Base-by-base conservation (phyloP, 1,140 invertebrate genomes). In the Choristoneura fumiferana region DNA sequence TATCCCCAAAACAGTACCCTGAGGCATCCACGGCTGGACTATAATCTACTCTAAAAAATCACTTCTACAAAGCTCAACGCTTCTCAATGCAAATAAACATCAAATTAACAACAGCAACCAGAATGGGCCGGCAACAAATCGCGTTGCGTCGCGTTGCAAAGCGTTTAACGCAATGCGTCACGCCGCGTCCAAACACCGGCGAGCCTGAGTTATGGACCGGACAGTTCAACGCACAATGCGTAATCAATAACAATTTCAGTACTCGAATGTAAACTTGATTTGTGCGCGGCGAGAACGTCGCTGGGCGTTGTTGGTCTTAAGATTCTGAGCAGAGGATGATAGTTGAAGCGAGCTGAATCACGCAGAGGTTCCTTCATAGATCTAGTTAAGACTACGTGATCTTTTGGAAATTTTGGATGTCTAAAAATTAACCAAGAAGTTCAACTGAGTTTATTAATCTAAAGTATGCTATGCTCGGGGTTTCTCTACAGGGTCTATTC, bases 221-320 rank as follows among this genome's bases (percentile, higher is more conserved):
- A 58, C 60, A 62, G 39, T n/a, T n/a, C n/a, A n/a, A n/a, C 45
- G 52, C 38, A 81, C 78, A 82, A 82, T 78, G 69, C 62, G 66
- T 68, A 74, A 83, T 83, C 78, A 83, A 83, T 83, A 83, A 83
- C 74, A 83, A 82, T 82, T 74, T 74, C 68, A 71, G 54, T 69
- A 72, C 73, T 61, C 56, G 55, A 60, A 64, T 63, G 57, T 58
- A 45, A 71, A 60, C 39, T 52, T 74, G 70, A 81, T 78, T 75
- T 77, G 68, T 71, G 65, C 45, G 40, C 15, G 1, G 17, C n/a
- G 13, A 54, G 13, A 15, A 17, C 10, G 52, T 36, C 6, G 34
- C 43, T 49, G 17, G 40, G 43, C 18, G n/a, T 12, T 10, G 22
- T n/a, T 29, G 1, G 40, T 9, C 17, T 40, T 40, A 15, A 10